Base-by-base conservation (phyloP, 2,888 invertebrate genomes). In the Ophion ellenae region DNA sequence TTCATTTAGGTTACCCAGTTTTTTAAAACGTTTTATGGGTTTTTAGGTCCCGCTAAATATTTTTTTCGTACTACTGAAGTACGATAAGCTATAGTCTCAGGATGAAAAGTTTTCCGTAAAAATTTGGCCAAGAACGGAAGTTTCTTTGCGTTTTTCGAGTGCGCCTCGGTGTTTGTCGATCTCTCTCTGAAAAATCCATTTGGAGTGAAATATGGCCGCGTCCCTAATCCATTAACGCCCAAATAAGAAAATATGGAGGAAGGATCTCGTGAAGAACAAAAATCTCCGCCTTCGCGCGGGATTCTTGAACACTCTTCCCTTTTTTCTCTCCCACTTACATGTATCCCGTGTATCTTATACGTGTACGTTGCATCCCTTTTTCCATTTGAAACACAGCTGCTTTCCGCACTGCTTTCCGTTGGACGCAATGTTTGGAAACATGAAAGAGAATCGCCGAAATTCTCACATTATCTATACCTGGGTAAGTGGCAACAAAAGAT, bases 121-220 rank as follows among this genome's bases (percentile, higher is more conserved):
- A 74, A 79, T 47, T 82, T 76, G 32, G 67, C 36, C 45, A 83
- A 84, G 84, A 83, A 77, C 78, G 71, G 61, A 61, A 70, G 78
- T 75, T 11, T 14, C 61, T 53, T 59, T 85, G 53, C 47, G 78
- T 53, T 64, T 71, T 76, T 64, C 45, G 70, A 80, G 77, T 17
- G 28, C 53, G 10, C 28, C 53, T 47, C 73, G 71, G 69, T 73
- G 70, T 70, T 47, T 57, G 28, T 63, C 83, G 86, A 73, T 81
- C 75, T 47, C 45, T 24, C 88, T 88, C 87, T 89, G 89, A 90
- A 90, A 91, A 91, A 91, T 91, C 89, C 89, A 90, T 92, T 92
- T 90, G 87, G 89, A 83, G 89, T 91, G 92, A 92, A 91, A 92
- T 92, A 92, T 92, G 90, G 90, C 88, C 85, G 77, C 86, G 87